Base-by-base conservation (phyloP, 1,140 invertebrate species). In the Halictus rubicundus region DNA sequence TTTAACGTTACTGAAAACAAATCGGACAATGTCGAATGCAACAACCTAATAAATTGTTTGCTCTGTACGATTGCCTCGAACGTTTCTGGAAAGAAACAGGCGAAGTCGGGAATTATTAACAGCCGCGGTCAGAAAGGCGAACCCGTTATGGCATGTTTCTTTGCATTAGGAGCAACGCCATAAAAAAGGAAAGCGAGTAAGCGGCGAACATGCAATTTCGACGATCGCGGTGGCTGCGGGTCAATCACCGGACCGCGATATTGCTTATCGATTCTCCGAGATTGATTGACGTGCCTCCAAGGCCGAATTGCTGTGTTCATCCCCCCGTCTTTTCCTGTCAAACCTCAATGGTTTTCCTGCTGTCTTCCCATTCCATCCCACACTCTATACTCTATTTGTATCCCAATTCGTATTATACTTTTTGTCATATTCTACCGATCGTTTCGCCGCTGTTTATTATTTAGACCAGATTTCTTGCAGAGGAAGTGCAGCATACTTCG, bases 191-290 rank as follows among this genome's bases (percentile, higher is more conserved):
- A 63, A 76, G 19, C 21, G 54, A n/a, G 71, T 80, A 75, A 79
- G 61, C 71, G 49, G 42, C 54, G 14, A 54, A 79, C 66, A 73
- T 82, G 83, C 84, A 85, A 86, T 86, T 86, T 86, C 80, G 80
- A 66, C 70, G 83, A 65, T 60, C 83, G 68, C 49, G 73, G 78
- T 82, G 61, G 70, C 84, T 85, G 70, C 72, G 83, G 83, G 83
- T 86, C 84, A 85, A 85, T 86, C 80, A 86, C 84, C 84, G 83
- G 77, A 85, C 80, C 75, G 75, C 82, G 84, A 79, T 86, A 86
- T 86, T 86, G 83, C 84, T 86, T 86, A 86, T 86, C 83, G 84
- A 86, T 86, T 86, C 75, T 74, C 82, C 65, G 60, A 46, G 75
- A 85, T 85, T 85, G 83, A 86, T 86, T 85, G 84, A 82, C 85